Conservation (phyloP, 2,113 vertebrate genomes). For the Steatornis caripensis region DNA sequence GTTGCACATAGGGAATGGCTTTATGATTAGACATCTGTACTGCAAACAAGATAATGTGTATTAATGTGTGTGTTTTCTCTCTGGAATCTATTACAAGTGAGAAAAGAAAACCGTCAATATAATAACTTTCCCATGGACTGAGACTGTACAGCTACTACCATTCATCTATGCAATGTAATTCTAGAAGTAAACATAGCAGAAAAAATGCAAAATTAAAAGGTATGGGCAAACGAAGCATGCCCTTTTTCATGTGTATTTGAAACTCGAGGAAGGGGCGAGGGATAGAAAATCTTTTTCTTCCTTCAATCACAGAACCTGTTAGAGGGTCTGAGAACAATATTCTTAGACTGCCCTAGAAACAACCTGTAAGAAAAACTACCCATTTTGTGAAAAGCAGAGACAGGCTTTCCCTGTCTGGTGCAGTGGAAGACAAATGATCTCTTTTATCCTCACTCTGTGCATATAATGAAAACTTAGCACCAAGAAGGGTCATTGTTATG, state of each 20-base stretch:
- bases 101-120: conserved; percentile 46
- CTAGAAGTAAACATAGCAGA: not conserved
- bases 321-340: not conserved
- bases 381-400: not conserved
- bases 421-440: not conserved
- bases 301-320: not conserved
- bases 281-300: not conserved
- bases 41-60: not conserved
- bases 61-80: conserved; percentile 15
- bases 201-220: not conserved
- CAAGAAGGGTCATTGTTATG: not conserved
- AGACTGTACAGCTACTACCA: not conserved
- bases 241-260: not conserved
- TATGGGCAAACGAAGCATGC: not conserved
- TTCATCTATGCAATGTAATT: not conserved
- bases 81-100: conserved; percentile 53
- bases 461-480: not conserved
- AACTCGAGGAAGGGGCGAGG: not conserved
- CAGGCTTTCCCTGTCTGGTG: not conserved
- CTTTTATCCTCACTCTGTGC: not conserved
- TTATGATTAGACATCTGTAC: not conserved
- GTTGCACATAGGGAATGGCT: not conserved
- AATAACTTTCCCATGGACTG: conserved; percentile 24
- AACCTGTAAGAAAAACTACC: not conserved
- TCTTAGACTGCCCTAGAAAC: not conserved